phyloP scores from a whole-genome alignment of 2,888 invertebrate species.

The Clostera curtula region DNA sequence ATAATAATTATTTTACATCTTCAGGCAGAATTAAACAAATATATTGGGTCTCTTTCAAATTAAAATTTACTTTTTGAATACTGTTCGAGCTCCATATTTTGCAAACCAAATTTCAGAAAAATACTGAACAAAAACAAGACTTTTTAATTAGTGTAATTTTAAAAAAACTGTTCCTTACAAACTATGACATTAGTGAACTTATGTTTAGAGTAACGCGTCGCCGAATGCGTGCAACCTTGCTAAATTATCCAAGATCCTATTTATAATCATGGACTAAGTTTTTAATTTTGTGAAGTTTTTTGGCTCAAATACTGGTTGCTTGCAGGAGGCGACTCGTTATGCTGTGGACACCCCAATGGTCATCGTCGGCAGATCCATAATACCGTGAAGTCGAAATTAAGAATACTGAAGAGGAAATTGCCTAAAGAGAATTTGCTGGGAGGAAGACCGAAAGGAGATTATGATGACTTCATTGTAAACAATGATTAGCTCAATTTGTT shows the following conservation, averaged over 20 bases:
- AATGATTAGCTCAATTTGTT: conserved; percentile 38
- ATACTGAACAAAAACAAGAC: too few species aligned
- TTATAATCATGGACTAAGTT: too few species aligned
- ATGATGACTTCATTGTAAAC: conserved; percentile 61
- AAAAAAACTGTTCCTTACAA: neutral
- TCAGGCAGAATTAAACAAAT: too few species aligned
- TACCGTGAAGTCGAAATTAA: conserved; percentile 42
- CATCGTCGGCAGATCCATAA: conserved; percentile 53
- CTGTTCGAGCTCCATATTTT: too few species aligned
- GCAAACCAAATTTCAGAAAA: too few species aligned
- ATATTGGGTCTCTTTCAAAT: too few species aligned
- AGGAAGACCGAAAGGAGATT: conserved; percentile 43
- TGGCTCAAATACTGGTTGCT: conserved; percentile 39
- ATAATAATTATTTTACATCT: conserved; percentile 4
- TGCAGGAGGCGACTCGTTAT: conserved; percentile 64
- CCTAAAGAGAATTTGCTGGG: conserved; percentile 54
- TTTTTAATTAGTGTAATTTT: neutral
- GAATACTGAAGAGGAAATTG: conserved; percentile 37
- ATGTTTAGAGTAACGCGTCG: conserved; percentile 26
- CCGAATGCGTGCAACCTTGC: conserved; percentile 44
- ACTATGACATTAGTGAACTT: neutral
- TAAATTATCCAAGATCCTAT: conserved; percentile 4
- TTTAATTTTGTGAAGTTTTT: too few species aligned
- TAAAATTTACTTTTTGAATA: too few species aligned
- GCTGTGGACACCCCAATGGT: conserved; percentile 44